Base-by-base conservation (phyloP, 2,797 vertebrate species). In the Acanthurus tractus region DNA sequence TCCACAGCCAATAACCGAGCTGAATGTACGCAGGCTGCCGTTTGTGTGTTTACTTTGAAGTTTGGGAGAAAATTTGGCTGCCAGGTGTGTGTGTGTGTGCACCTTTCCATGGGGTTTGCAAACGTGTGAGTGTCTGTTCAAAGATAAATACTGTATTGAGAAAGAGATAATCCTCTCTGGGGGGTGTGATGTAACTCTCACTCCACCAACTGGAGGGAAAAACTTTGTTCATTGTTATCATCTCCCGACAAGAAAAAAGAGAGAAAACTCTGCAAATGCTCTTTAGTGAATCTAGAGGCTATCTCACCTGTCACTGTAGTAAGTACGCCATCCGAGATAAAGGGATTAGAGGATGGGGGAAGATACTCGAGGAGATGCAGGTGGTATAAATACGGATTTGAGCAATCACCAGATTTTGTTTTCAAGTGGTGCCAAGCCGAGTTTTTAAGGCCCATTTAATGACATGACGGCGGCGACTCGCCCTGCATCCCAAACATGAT, bases 161-260 rank as follows among this genome's bases (percentile, higher is more conserved):
- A 40, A 70, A 65, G 70, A 62, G 70, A 76, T 88, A 86, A 91
- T 89, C 87, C 66, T 82, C 85, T 83, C 55, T 34, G 22, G 63
- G 50, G 62, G 72, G 50, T 63, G 64, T 1, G 1, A 29, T 70
- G 59, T 46, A 67, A 68, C 67, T 81, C 74, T 70, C 63, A 48
- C 73, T 85, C 69, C 55, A 45, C 52, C 66, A 69, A 72, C 75
- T 57, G 44, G 62, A 8, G 25, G 54, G 50, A 64, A 74, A 88
- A 86, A 87, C 74, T 74, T 91, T 84, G 68, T 79, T 82, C 67
- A 78, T 74, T 40, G 74, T 82, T 86, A 79, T 88, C 82, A 25
- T 75, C 67, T 57, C 36, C 13, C 29, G 22, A 17, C 61, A 11
- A 36, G 15, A 55, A 79, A 15, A n/a, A 57, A 58, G 20, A 81